Conservation (phyloP, 2,797 vertebrate genomes). For the Clarias platycephalus region DNA sequence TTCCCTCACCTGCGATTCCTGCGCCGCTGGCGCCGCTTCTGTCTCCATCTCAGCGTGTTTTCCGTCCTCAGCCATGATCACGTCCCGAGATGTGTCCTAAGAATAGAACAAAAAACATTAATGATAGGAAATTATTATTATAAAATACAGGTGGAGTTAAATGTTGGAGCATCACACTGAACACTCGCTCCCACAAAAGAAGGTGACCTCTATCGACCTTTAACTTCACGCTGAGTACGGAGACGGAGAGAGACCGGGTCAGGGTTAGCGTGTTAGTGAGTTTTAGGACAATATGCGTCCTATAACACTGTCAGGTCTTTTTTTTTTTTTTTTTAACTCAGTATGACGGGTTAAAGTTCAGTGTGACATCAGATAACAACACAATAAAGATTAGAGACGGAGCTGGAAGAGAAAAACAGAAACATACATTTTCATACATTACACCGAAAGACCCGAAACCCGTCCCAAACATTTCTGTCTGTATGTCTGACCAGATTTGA, state of each 20-base stretch:
- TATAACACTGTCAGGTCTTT: background rate
- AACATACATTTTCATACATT: too few species aligned
- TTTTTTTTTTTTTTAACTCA: background rate
- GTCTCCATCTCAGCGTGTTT: conserved; percentile 61
- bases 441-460: too few species aligned
- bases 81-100: background rate
- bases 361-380: background rate
- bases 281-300: too few species aligned
- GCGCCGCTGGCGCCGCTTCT: conserved; percentile 54
- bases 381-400: background rate
- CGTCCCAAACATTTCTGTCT: too few species aligned
- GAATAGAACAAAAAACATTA: background rate
- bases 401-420: background rate
- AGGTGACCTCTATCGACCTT: too few species aligned
- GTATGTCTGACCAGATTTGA: too few species aligned
- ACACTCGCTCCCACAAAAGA: too few species aligned
- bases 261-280: too few species aligned
- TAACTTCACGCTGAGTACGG: too few species aligned
- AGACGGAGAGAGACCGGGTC: too few species aligned
- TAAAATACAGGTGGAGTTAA: background rate
- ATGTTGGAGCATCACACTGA: too few species aligned
- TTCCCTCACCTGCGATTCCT: conserved; percentile 70
- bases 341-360: background rate
- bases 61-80: conserved; percentile 70
- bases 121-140: background rate